Base-by-base conservation (phyloP, 2,888 invertebrate genomes). In the Netelia melanura region DNA sequence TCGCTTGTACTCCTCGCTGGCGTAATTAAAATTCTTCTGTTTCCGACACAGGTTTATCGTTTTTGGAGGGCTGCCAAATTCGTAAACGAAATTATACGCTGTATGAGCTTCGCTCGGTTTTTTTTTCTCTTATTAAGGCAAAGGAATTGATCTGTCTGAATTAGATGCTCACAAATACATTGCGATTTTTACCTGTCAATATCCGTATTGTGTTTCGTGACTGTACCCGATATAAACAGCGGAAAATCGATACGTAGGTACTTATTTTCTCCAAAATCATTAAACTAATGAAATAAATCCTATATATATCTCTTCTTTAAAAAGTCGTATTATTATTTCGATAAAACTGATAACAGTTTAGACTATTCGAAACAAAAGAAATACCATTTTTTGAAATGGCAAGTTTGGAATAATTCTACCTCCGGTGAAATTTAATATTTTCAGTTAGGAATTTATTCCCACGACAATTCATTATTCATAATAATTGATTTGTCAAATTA, bases 51-150 rank as follows among this genome's bases (percentile, higher is more conserved):
- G 68, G 61, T 23, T 61, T 61, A 78, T 52, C 78, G 38, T 58
- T 76, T 78, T 78, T 82, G 71, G 70, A 78, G n/a, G 52, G 10
- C 17, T 61, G 82, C 78, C 82, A 82, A 78, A 71, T 78, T 71
- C 77, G 78, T 25, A 78, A 82, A 78, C 70, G 54, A 78, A 70
- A 43, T 56, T 71, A 30, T 11, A 78, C 70, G 52, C n/a, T 30
- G 11, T 3, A 9, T 71, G 43, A 52, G 54, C 3, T 48, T 48
- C 48, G 3, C 3, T 48, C 14, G 10, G 21, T 21, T 1, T 48
- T 48, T 48, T 48, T 14, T 48, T 11, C 3, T 48, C 10, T 48
- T 48, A 48, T 48, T 14, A 10, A 48, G 48, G 14, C 3, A 14
- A 14, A 48, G 3, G 6, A 8, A 38, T 38, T 38, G 38, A 6